Evolutionary conservation across 2,113 vertebrate species (phyloP).

Genomic region (Cavia porcellus): DNA sequence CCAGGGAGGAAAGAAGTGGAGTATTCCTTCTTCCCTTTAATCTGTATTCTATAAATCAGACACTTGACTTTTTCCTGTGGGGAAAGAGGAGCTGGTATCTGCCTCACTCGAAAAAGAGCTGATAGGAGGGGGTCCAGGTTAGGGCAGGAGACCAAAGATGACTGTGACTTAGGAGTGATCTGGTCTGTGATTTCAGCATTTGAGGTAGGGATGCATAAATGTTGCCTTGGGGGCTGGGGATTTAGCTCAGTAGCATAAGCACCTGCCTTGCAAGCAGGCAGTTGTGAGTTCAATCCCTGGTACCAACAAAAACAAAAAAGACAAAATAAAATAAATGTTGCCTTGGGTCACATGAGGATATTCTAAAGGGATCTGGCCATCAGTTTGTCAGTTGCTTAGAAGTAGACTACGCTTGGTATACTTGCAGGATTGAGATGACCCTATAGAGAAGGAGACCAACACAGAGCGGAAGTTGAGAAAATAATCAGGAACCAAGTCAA

Average conservation of each 20-base stretch:
- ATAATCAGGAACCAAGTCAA: not conserved
- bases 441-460: not conserved
- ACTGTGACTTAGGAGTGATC: not conserved
- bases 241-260: no score
- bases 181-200: not conserved
- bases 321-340: no score
- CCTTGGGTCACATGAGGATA: not conserved
- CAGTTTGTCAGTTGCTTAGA: not conserved
- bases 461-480: not conserved
- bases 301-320: no score
- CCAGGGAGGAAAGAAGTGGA: not conserved
- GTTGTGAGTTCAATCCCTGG: no score
- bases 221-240: no score
- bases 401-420: not conserved
- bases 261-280: no score
- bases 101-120: not conserved
- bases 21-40: not conserved
- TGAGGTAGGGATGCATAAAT: rapidly evolving
- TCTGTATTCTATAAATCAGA: not conserved
- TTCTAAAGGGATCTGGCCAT: not conserved
- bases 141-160: not conserved
- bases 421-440: not conserved
- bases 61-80: not conserved
- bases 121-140: no score
- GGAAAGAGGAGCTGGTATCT: not conserved